Percentiles rank a stretch among this genome's conserved stretches.
Conservation (phyloP, 2,888 invertebrate species). For the Taenaris catops region DNA sequence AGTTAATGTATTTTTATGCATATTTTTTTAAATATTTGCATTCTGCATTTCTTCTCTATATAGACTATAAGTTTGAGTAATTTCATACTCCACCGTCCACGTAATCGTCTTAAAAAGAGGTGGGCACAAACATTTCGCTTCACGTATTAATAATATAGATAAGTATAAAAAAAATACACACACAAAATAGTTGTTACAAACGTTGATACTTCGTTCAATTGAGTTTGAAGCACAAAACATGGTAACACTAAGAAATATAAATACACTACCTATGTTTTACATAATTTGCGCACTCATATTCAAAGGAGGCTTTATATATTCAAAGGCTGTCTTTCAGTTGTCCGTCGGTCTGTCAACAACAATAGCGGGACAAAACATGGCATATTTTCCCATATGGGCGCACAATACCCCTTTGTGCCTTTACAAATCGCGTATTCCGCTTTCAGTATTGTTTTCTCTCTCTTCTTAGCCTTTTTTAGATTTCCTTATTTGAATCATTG, state of each 20-base stretch:
- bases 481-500: constrained; percentile 21
- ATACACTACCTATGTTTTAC: constrained; percentile 31
- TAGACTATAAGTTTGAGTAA: too few relatives aligned
- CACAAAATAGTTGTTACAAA: too few relatives aligned
- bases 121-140: too few relatives aligned
- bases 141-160: too few relatives aligned
- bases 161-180: too few relatives aligned
- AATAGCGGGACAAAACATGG: constrained; percentile 73
- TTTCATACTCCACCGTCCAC: too few relatives aligned
- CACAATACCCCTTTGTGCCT: constrained; percentile 64
- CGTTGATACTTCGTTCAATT: constrained; percentile 7
- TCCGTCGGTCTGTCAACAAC: constrained; percentile 69
- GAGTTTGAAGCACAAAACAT: constrained; percentile 25
- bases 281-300: constrained; percentile 41
- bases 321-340: constrained; percentile 72
- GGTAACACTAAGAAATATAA: constrained; percentile 1
- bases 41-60: too few relatives aligned
- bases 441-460: constrained; percentile 47
- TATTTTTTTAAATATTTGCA: too few relatives aligned
- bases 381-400: constrained; percentile 73
- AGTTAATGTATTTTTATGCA: too few relatives aligned
- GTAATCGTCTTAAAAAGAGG: too few relatives aligned
- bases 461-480: constrained; percentile 27
- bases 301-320: constrained; percentile 55
- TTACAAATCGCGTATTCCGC: constrained; percentile 43